phyloP scores from a whole-genome alignment of 2,113 vertebrate species.

The Rhabdomys dilectus region DNA sequence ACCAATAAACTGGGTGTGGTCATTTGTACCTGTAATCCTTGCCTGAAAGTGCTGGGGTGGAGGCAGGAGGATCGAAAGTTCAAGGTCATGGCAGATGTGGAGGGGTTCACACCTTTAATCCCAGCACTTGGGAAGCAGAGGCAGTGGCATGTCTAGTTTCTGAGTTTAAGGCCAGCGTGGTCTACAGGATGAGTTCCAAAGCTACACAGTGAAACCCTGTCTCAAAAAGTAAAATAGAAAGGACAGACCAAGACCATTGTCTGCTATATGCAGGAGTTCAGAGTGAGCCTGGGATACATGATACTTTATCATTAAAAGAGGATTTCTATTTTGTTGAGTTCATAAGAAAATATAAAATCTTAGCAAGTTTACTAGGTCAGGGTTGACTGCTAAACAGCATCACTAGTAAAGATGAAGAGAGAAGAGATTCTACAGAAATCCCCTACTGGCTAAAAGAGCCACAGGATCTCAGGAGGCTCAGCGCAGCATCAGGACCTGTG shows the following conservation, averaged over 20 bases:
- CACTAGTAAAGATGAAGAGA: neutral
- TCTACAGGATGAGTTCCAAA: neutral
- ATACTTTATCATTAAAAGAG: neutral
- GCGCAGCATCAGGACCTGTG: neutral
- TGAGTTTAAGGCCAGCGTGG: neutral
- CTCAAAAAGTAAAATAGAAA: neutral
- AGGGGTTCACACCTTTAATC: neutral
- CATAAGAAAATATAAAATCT: neutral
- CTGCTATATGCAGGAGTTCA: neutral
- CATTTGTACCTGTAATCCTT: neutral
- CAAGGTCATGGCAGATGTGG: neutral
- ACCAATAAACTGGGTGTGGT: neutral
- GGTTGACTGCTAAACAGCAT: neutral
- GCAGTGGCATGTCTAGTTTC: neutral
- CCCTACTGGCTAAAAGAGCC: neutral
- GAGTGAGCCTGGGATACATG: neutral
- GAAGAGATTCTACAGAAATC: neutral
- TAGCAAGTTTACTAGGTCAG: neutral
- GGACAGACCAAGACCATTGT: too few species aligned
- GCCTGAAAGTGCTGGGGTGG: too few species aligned
- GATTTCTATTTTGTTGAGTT: neutral
- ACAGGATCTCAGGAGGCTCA: neutral
- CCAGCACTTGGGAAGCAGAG: neutral
- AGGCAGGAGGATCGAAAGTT: neutral
- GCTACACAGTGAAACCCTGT: neutral